Conservation (phyloP, 2,888 invertebrate genomes). For the Reticulitermes lucifugus region DNA sequence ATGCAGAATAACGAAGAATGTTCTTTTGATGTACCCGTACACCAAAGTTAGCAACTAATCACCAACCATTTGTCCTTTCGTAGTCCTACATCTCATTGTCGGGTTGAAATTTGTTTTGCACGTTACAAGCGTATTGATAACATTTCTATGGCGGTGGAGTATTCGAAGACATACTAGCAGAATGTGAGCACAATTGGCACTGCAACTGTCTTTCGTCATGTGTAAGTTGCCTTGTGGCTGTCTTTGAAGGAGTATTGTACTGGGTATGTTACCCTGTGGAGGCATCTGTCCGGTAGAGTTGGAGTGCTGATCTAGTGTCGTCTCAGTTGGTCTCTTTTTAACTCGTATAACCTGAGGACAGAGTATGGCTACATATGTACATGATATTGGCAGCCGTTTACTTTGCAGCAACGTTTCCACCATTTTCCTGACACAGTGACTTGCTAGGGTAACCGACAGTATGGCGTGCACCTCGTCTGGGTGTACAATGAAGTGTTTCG, state of each 20-base stretch:
- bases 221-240: conserved; percentile 11
- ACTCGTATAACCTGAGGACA: neutral
- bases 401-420: neutral
- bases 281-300: neutral
- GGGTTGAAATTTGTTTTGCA: neutral
- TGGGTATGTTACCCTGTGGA: conserved; percentile 25
- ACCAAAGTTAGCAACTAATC: no score
- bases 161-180: neutral
- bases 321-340: conserved; percentile 30
- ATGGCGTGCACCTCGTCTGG: no score
- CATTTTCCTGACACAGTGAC: no score
- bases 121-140: neutral
- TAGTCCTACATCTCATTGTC: no score
- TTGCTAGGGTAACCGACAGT: no score
- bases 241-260: conserved; percentile 13
- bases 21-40: no score
- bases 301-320: conserved; percentile 2
- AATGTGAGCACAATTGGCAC: neutral
- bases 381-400: neutral
- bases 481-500: no score
- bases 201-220: neutral
- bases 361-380: neutral
- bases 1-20: no score
- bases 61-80: no score
- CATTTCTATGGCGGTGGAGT: neutral